A percentile compares a stretch with the other conserved stretches of the same genome.
Evolutionary conservation across 2,888 invertebrate genomes (phyloP).

Genomic region (Mechanitis messenoides): DNA sequence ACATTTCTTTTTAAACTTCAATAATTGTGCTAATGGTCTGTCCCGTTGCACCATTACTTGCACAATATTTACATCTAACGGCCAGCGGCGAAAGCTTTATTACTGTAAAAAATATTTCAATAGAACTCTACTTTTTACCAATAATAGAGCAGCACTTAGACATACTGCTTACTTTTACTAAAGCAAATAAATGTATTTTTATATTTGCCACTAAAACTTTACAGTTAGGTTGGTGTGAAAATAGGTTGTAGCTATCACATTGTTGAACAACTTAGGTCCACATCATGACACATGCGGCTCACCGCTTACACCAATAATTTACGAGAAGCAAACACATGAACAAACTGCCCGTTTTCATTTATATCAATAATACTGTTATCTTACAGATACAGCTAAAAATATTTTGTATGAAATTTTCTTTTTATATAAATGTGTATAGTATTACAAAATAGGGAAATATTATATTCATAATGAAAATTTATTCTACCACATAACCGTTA

Average conservation of each 20-base stretch:
- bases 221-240: conserved; percentile 28
- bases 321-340: conserved; percentile 14
- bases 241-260: conserved; percentile 33
- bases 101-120: conserved; percentile 40
- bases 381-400: not conserved
- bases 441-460: no score
- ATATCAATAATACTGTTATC: no score
- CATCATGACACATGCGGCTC: conserved; percentile 27
- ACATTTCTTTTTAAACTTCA: conserved; percentile 17
- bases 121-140: conserved; percentile 69
- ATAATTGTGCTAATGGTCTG: conserved; percentile 24
- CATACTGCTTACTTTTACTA: conserved; percentile 43
- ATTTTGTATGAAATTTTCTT: not conserved
- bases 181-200: conserved; percentile 63
- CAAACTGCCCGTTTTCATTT: conserved; percentile 8
- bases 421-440: no score
- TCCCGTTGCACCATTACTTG: conserved; percentile 43
- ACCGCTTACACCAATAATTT: conserved; percentile 32
- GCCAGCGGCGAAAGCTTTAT: conserved; percentile 45
- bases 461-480: no score
- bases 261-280: conserved; percentile 37
- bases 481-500: no score
- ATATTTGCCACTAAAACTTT: conserved; percentile 38
- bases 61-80: conserved; percentile 50
- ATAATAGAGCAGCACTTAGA: conserved; percentile 53